A percentile compares a stretch with the other conserved stretches of the same genome.
phyloP scores from a whole-genome alignment of 2,888 invertebrate genomes.

The Escarpia spicata region DNA sequence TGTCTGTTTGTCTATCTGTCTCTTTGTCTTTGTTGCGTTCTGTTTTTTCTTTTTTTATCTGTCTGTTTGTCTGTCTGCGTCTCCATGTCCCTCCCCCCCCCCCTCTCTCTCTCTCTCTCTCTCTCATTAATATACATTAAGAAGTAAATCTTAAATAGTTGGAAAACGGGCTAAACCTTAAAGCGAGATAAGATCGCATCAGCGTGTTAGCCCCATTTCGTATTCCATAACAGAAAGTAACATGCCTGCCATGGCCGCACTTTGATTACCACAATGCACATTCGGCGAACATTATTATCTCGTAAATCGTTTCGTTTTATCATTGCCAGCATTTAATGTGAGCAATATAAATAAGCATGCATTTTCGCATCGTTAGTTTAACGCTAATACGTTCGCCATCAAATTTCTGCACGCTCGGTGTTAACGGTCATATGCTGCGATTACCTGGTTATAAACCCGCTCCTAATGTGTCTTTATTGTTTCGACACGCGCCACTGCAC shows the following conservation, averaged over 20 bases:
- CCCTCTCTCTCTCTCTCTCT: background rate
- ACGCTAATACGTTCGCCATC: slow-evolving; percentile 3
- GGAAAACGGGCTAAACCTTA: too few relatives aligned
- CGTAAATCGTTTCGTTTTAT: slow-evolving; percentile 3
- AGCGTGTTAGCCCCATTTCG: background rate
- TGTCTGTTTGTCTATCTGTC: background rate
- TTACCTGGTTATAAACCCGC: background rate
- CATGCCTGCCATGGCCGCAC: background rate
- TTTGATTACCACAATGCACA: background rate
- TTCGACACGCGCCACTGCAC: background rate
- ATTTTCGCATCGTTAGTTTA: slow-evolving; percentile 16
- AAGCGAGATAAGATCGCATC: background rate
- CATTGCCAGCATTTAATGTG: background rate
- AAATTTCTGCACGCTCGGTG: background rate
- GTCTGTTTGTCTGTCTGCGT: background rate
- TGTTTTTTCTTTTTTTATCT: background rate
- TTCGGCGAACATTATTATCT: background rate
- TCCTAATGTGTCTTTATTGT: background rate
- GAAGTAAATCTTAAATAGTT: too few relatives aligned
- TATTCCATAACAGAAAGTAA: background rate
- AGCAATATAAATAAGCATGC: slow-evolving; percentile 5
- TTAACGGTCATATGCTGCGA: background rate
- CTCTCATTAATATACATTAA: background rate
- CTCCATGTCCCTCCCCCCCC: slow-evolving; percentile 29
- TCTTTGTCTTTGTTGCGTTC: background rate